Evolutionary conservation across 1,140 invertebrate species (phyloP), one percentile per base, ranked within the genome.

Genomic region (Macrobrachium rosenbergii): DNA sequence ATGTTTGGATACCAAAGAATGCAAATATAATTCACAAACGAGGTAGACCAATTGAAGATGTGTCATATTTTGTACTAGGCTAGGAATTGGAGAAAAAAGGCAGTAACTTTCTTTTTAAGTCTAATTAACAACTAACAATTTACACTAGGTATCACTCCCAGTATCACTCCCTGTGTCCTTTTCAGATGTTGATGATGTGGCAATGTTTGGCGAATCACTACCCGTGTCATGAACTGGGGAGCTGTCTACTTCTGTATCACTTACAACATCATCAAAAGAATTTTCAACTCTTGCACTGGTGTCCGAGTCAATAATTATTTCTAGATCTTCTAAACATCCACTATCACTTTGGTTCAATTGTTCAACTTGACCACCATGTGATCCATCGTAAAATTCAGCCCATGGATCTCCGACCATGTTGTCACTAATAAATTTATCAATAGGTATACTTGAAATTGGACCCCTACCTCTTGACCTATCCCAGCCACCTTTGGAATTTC

Each of bases 91-190:
- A 19, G 16, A 58, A 23, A 63, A 52, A 10, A 84, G 63, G 21
- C 59, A 64, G 52, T 72, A 58, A 10, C 17, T 37, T 23, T 28
- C 28, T 82, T 19, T 45, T n/a, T 11, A 58, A 5, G 58, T 52
- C 80, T 82, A 58, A 23, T 52, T 12, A 45, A 73, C 21, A 12
- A 21, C 43, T 12, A 19, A 45, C 5, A 37, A 21, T 37, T 28
- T 60, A 64, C 8, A 59, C 85, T 87, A 87, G 37, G 64, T 60
- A 64, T 87, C 85, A 76, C 85, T 81, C 0, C 67, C 75, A 11
- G 84, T 62, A 80, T 86, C 84, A 62, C 84, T 86, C n/a, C 76
- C 84, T 12, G 67, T 80, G 21, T 86, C 84, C 60, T 86, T 86
- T 52, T 86, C 84, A 6, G 84, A 86, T 52, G 84, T 86, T 12